Conservation (phyloP, 2,797 vertebrate genomes). For the Sciaenops ocellatus region DNA sequence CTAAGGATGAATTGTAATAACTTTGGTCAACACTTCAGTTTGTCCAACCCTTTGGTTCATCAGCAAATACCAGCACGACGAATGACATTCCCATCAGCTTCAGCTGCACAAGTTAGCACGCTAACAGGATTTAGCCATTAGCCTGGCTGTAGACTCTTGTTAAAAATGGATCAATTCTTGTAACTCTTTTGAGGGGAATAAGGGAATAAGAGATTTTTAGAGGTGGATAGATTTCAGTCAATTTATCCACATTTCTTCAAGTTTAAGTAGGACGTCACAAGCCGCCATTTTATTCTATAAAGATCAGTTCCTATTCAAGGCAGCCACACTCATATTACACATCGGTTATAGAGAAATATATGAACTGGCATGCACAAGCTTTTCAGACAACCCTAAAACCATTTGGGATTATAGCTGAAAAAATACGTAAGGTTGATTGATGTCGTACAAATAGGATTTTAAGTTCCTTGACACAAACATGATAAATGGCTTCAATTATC, state of each 20-base stretch:
- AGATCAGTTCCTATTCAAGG: background rate
- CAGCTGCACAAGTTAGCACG: background rate
- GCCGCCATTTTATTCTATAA: background rate
- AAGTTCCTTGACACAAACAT: slow-evolving; percentile 37
- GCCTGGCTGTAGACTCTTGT: background rate
- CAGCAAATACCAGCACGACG: background rate
- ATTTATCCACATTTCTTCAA: background rate
- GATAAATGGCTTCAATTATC: slow-evolving; percentile 48
- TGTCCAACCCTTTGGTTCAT: background rate
- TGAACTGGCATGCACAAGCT: slow-evolving; percentile 3
- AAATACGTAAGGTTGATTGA: slow-evolving; percentile 26
- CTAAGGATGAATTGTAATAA: background rate
- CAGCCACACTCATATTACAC: background rate
- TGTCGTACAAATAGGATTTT: slow-evolving; percentile 31
- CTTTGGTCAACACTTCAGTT: background rate
- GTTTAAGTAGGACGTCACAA: too few relatives aligned
- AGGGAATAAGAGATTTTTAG: too few relatives aligned
- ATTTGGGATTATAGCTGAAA: slow-evolving; percentile 12
- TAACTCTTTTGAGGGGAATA: too few relatives aligned
- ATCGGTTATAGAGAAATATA: slow-evolving; percentile 32
- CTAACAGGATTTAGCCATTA: background rate
- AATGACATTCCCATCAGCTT: background rate
- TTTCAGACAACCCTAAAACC: slow-evolving; percentile 23
- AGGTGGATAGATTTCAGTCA: background rate
- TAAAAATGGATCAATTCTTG: background rate